phyloP scores from a whole-genome alignment of 2,888 invertebrate genomes.

The Resseliella maxima region DNA sequence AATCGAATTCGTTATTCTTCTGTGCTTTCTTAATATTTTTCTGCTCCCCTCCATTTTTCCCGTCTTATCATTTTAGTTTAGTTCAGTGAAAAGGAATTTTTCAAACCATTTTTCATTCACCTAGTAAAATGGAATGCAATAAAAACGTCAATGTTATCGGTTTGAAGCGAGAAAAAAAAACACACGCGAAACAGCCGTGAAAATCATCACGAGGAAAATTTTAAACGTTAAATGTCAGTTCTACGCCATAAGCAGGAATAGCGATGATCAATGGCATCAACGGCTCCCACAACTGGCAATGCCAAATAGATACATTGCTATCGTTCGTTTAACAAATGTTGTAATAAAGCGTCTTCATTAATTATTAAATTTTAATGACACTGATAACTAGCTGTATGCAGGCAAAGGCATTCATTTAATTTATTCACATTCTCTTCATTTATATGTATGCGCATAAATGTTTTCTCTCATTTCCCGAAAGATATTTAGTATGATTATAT shows the following conservation, averaged over 20 bases:
- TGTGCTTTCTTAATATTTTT: background rate
- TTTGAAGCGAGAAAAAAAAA: background rate
- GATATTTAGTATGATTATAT: background rate
- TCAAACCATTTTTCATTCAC: background rate
- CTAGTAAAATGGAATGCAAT: background rate
- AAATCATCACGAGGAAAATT: background rate
- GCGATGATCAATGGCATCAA: too few species aligned
- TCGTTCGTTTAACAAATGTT: background rate
- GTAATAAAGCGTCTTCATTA: background rate
- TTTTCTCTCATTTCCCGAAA: background rate
- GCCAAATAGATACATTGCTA: too few species aligned
- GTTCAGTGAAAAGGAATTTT: background rate
- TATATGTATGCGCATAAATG: background rate
- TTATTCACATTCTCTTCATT: background rate
- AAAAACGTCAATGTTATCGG: slow-evolving; percentile 8
- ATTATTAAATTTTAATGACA: slow-evolving; percentile 23
- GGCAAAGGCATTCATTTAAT: background rate
- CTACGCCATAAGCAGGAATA: too few species aligned
- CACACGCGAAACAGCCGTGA: background rate
- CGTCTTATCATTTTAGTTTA: background rate
- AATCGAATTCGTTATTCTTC: background rate
- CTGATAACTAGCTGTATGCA: background rate
- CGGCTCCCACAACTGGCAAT: too few species aligned
- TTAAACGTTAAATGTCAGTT: background rate
- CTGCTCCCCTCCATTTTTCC: background rate